phyloP scores from a whole-genome alignment of 2,113 vertebrate species.

The Sander vitreus region DNA sequence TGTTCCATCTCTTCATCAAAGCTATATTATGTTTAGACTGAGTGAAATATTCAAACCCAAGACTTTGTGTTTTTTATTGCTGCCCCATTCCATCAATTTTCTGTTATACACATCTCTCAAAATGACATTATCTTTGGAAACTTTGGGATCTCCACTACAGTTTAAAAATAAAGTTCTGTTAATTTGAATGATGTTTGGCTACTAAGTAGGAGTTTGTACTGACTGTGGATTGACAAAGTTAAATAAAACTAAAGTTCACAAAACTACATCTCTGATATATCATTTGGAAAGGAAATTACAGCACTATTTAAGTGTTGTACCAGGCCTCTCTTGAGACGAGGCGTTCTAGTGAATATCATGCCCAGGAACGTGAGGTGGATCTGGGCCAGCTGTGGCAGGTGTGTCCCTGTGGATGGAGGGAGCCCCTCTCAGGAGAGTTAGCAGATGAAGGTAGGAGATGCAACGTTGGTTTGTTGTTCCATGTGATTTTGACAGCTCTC shows the following conservation, averaged over 20 bases:
- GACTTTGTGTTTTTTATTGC: background rate
- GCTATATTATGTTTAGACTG: background rate
- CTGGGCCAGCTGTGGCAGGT: constrained; percentile 57
- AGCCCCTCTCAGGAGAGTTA: constrained; percentile 57
- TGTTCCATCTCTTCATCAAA: background rate
- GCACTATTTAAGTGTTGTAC: background rate
- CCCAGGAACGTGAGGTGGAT: constrained; percentile 57
- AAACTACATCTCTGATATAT: background rate
- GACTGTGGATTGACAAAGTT: background rate
- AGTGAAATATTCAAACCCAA: constrained; percentile 1
- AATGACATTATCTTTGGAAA: background rate
- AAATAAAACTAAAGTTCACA: background rate
- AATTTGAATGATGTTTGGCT: background rate
- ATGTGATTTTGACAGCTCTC: constrained; percentile 55
- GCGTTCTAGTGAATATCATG: constrained; percentile 50
- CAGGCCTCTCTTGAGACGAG: constrained; percentile 34
- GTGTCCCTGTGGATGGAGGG: constrained; percentile 59
- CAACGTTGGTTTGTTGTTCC: constrained; percentile 29
- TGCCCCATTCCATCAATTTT: background rate
- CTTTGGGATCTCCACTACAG: background rate
- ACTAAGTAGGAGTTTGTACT: background rate
- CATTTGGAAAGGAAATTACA: background rate
- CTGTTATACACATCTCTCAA: background rate
- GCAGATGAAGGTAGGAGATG: constrained; percentile 75
- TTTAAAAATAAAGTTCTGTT: background rate